Evolutionary conservation across 2,113 vertebrate species (phyloP).

Genomic region (Microcebus griseorufus): DNA sequence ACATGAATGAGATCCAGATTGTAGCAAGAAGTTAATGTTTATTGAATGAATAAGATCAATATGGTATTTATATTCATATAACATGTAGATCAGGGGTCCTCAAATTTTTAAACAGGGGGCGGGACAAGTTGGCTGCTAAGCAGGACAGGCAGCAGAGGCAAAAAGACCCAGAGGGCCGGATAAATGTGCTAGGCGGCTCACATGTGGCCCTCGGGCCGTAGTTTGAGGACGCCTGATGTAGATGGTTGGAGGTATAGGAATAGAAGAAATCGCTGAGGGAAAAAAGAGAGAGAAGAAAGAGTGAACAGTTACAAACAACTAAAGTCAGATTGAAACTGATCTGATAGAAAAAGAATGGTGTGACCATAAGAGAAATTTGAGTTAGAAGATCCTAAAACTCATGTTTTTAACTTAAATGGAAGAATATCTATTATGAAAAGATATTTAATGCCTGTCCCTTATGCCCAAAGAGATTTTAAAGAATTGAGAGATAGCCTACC

Average conservation of each 20-base stretch:
- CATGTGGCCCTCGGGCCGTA: too few species aligned
- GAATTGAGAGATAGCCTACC: background rate
- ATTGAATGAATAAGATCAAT: background rate
- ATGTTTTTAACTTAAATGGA: slow-evolving; percentile 5
- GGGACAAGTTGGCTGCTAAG: too few species aligned
- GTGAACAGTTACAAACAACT: background rate
- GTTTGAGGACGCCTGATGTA: background rate
- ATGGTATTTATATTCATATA: background rate
- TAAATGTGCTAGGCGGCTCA: too few species aligned
- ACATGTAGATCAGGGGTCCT: background rate
- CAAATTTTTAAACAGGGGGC: too few species aligned
- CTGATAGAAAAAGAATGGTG: slow-evolving; percentile 17
- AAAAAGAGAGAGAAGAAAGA: background rate
- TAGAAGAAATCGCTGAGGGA: background rate
- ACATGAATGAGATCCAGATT: background rate
- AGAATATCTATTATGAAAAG: background rate
- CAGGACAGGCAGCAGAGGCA: too few species aligned
- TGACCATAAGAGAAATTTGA: background rate
- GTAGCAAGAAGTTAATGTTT: slow-evolving; percentile 12
- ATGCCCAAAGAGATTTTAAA: background rate
- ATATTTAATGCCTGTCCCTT: background rate
- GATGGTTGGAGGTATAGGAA: background rate
- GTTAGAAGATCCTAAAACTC: background rate
- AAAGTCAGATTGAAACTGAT: slow-evolving; percentile 8
- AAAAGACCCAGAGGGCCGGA: too few species aligned